Percentiles rank a stretch among this genome's conserved stretches.
phyloP scores from a whole-genome alignment of 2,888 invertebrate genomes.

The Scaptodrosophila latifasciaeformis region DNA sequence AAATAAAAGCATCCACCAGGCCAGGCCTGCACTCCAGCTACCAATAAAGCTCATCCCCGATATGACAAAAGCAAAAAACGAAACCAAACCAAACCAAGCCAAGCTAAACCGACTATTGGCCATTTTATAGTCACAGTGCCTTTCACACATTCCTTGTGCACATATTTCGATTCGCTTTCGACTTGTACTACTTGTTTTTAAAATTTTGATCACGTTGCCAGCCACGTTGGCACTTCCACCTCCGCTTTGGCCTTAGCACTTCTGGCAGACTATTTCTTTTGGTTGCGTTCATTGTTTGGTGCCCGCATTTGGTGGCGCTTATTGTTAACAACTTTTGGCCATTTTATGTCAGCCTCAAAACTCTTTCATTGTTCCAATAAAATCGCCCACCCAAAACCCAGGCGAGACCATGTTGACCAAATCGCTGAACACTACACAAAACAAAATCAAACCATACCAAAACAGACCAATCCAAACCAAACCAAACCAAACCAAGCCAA shows the following conservation, averaged over 20 bases:
- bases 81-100: too few species aligned
- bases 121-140: slow-evolving; percentile 43
- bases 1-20: slow-evolving; percentile 5
- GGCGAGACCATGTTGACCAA: too few species aligned
- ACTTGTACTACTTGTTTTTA: slow-evolving; percentile 29
- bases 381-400: too few species aligned
- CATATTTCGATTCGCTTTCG: slow-evolving; percentile 14
- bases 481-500: too few species aligned
- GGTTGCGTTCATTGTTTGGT: slow-evolving; percentile 17
- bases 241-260: too few species aligned
- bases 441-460: too few species aligned
- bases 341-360: slow-evolving; percentile 17
- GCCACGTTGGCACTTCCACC: slow-evolving; percentile 10
- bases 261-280: neutral
- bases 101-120: slow-evolving; percentile 44
- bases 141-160: slow-evolving; percentile 6
- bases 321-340: slow-evolving; percentile 37
- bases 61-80: slow-evolving; percentile 1
- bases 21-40: neutral
- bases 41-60: too few species aligned
- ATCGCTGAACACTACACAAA: too few species aligned
- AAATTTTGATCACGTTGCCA: slow-evolving; percentile 55
- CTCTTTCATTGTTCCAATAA: neutral
- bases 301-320: slow-evolving; percentile 15
- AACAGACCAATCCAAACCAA: too few species aligned